A percentile compares a stretch with the other conserved stretches of the same genome.
Conservation (phyloP, 2,888 invertebrate species). For the Aromia moschata region DNA sequence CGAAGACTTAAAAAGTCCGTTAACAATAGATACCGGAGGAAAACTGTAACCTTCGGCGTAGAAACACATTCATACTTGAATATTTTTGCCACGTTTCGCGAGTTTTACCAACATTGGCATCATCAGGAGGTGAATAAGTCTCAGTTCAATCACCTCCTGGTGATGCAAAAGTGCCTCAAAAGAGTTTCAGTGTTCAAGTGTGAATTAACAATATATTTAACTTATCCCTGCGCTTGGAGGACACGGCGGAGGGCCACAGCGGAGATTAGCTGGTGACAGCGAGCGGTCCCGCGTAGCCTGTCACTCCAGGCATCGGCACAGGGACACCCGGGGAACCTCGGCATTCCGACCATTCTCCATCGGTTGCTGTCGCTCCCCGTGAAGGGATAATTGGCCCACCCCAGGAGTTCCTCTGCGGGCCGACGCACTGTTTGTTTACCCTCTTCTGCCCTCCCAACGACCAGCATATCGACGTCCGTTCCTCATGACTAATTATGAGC, state of each 20-base stretch:
- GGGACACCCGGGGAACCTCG: constrained; percentile 58
- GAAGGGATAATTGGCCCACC: constrained; percentile 67
- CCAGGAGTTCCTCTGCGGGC: constrained; percentile 59
- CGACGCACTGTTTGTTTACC: constrained; percentile 60
- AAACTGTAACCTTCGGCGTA: too few species aligned
- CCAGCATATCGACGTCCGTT: constrained; percentile 31
- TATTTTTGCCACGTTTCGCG: too few species aligned
- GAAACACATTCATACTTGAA: too few species aligned
- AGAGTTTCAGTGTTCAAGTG: too few species aligned
- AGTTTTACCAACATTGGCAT: too few species aligned
- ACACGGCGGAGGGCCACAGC: constrained; percentile 20
- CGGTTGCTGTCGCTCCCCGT: constrained; percentile 63
- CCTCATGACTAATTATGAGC: constrained; percentile 37
- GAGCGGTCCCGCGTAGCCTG: constrained; percentile 32
- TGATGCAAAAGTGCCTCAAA: too few species aligned
- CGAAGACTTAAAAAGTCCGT: too few species aligned
- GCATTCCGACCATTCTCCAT: constrained; percentile 58
- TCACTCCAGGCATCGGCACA: constrained; percentile 40
- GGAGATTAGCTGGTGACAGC: constrained; percentile 38
- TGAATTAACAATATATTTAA: too few species aligned
- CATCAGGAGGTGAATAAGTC: too few species aligned
- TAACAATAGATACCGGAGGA: too few species aligned
- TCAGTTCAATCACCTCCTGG: too few species aligned
- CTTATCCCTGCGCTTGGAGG: too few species aligned
- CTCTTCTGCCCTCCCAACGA: constrained; percentile 30